Base-by-base conservation (phyloP, 2,888 invertebrate species). In the Troides helena region DNA sequence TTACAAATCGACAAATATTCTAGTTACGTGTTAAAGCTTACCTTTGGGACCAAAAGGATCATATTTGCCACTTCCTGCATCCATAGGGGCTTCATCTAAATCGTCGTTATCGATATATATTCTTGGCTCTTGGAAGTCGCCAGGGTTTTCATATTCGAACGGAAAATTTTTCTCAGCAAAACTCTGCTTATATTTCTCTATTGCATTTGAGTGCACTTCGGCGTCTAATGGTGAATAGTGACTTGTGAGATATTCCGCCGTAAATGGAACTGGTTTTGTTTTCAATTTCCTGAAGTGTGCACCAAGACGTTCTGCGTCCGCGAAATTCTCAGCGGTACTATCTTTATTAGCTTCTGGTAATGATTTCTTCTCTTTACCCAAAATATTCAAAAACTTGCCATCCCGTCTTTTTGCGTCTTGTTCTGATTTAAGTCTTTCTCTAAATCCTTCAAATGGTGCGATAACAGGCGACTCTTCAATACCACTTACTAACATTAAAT, bases 51-150 rank as follows among this genome's bases (percentile, higher is more conserved):
- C 83, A 72, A 83, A 87, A 10, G 85, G 80, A 74, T 88, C 88
- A 30, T 84, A 76, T 74, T 93, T 91, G 3, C 91, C 92, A 75
- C 90, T 93, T 14, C 91, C 93, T 65, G 84, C 75, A 66, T 93
- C 93, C 63, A 87, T 81, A 3, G 86, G 81, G 60, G 85, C 82
- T 65, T 90, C 92, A 58, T 90, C 92, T n/a, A 83, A 72, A n/a
- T 85, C 87, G 56, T 92, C 93, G 78, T 94, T 94, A 70, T 94
- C 94, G 64, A 89, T 88, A 76, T 94, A 94, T 74, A 94, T 93
- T 68, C 94, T 88, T 21, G 90, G 92, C 80, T 95, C 94, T 10
- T 93, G 90, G 59, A 93, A 77, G 23, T 91, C 91, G n/a, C 80
- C 83, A 1, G 88, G 88, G 72, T 88, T 88, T 77, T 90, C 92